Evolutionary conservation across 2,888 invertebrate genomes (phyloP), one percentile per base, ranked within the genome.

Genomic region (Drosophila leonis): DNA sequence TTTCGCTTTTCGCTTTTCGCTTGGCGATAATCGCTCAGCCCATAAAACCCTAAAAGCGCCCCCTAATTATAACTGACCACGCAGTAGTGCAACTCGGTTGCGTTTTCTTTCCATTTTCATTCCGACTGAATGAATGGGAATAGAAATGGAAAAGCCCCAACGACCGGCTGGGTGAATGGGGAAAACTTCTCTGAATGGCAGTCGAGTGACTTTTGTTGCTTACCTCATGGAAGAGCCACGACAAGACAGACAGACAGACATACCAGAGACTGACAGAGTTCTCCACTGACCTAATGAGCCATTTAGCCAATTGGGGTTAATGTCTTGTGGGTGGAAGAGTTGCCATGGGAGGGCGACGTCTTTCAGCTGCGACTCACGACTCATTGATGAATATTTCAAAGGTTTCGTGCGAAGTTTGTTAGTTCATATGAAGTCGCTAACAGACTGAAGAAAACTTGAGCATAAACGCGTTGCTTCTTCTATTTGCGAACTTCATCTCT

Each of bases 201-300:
- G 62, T 37, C 63, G 57, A 78, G 65, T 48, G 69, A 59, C 55
- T 75, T 74, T 64, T 63, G 37, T 57, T 31, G 64, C 41, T 59
- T 64, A 51, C 71, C 72, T 72, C 76, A 65, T 71, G 64, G 74
- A 71, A 60, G 46, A 66, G 56, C 49, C 41, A 65, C 51, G 18
- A 55, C 57, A 31, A 46, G 37, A 61, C 65, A 59, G 57, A 37
- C 59, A 27, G 48, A 65, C 35, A 33, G 44, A 33, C 33, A 33
- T 20, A 41, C 41, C 18, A 18, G 18, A 46, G 46, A 27, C 46
- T 15, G 24, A 27, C 27, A 39, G 78, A 77, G 57, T 73, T 65
- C 70, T 78, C 75, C 82, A 89, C 75, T 91, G 91, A 91, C 91
- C 92, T 88, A 91, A 92, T 91, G 91, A 89, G 83, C 90, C 90